These are phyloP conservation scores for Junonia oenone DNA, from an alignment of 2,888 invertebrate genomes.

Conservation along the genomic window DNA sequence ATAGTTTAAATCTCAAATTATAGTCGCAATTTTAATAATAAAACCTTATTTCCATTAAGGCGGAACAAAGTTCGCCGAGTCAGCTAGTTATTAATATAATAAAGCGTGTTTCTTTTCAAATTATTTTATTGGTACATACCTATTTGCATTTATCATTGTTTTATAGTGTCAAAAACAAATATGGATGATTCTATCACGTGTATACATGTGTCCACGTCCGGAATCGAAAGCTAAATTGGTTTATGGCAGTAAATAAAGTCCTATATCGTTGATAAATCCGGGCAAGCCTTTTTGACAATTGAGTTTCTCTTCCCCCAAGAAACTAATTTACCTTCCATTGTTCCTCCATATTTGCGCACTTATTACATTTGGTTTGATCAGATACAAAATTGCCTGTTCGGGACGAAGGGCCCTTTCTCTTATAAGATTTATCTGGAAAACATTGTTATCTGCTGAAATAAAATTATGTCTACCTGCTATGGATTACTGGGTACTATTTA, in stretches of 20 bases:
- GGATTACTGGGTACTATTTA: slow-evolving; percentile 1
- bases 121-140: background rate
- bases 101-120: background rate
- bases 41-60: too few relatives aligned
- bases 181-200: too few relatives aligned
- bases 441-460: slow-evolving; percentile 39
- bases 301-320: slow-evolving; percentile 60
- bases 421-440: slow-evolving; percentile 46
- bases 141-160: too few relatives aligned
- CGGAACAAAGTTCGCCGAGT: too few relatives aligned
- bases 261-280: slow-evolving; percentile 10
- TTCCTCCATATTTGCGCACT: slow-evolving; percentile 67
- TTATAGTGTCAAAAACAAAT: too few relatives aligned
- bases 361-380: slow-evolving; percentile 70
- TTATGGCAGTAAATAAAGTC: slow-evolving; percentile 7
- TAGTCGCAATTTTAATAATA: too few relatives aligned
- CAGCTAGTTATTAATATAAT: too few relatives aligned
- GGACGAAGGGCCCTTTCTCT: slow-evolving; percentile 50
- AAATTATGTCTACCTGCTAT: slow-evolving; percentile 26
- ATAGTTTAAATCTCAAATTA: too few relatives aligned
- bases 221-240: slow-evolving; percentile 1
- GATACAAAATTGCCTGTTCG: slow-evolving; percentile 55
- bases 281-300: slow-evolving; percentile 43
- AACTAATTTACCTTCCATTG: slow-evolving; percentile 71
- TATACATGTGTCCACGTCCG: background rate